Conservation (phyloP, 2,797 vertebrate species). For the Malacoctenus gilli region DNA sequence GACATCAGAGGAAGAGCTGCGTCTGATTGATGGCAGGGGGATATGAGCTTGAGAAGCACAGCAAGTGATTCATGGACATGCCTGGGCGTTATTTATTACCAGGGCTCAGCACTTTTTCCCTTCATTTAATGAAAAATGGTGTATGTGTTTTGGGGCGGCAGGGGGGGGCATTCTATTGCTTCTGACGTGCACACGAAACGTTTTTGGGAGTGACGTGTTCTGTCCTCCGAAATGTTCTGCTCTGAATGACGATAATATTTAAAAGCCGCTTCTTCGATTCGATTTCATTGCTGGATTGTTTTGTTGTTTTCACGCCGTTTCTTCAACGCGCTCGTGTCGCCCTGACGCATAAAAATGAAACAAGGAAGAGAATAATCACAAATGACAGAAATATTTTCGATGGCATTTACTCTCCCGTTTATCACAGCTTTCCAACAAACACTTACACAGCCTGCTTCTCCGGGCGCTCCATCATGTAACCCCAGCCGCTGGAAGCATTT, state of each 20-base stretch:
- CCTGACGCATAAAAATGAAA: neutral
- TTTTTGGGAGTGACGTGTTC: neutral
- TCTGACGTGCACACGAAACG: conserved; percentile 17
- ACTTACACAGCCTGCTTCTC: conserved; percentile 15
- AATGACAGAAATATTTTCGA: neutral
- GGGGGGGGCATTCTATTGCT: neutral
- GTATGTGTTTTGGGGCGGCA: too few species aligned
- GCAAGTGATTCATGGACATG: conserved; percentile 54
- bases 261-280: neutral
- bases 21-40: conserved; percentile 51
- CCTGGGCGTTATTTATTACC: conserved; percentile 49
- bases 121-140: conserved; percentile 52
- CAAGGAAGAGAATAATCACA: neutral
- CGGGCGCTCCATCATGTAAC: conserved; percentile 1
- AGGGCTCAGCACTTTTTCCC: conserved; percentile 36
- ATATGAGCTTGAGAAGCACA: conserved; percentile 51
- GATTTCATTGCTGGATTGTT: too few species aligned
- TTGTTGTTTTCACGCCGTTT: neutral
- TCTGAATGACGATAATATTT: conserved; percentile 22
- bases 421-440: conserved; percentile 13
- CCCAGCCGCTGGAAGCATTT: conserved; percentile 1
- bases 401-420: conserved; percentile 10
- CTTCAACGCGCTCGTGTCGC: too few species aligned
- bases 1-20: conserved; percentile 35
- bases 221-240: conserved; percentile 14